Evolutionary conservation across 2,113 vertebrate species (phyloP), one percentile per base, ranked within the genome.

Genomic region (Coptodon rendalli): DNA sequence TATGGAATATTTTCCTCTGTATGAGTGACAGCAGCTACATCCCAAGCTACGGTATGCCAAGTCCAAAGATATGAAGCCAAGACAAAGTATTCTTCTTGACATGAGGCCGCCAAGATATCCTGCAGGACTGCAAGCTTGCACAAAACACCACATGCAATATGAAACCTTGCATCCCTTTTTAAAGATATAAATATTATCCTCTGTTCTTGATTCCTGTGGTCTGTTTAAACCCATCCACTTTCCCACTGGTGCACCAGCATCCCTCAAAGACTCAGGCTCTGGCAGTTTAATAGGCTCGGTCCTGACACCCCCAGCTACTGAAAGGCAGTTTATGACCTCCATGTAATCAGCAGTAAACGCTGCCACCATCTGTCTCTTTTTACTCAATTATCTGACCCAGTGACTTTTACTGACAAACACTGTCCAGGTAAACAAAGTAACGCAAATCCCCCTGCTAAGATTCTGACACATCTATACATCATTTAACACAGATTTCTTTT

Each of bases 341-440:
- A 93, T 96, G 95, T 96, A 96, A 96, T 96, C 96, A 96, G 95
- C 95, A 96, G 94, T 96, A 96, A 96, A 96, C 90, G 91, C 91
- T 90, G 90, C 93, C 92, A 90, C 95, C 95, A 96, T 96, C 96
- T 96, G 95, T 96, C 95, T 96, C 95, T 93, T 95, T 94, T 94
- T 93, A 95, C 92, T 94, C 95, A 96, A 96, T 96, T 96, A 96
- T 94, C 94, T 96, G 94, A 96, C 94, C 95, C 95, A 95, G 68
- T 95, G 95, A 91, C 93, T 95, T 96, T 95, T 95, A 94, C 93
- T 91, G 95, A 95, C 92, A 94, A 95, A 94, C 88, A 89, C 90
- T 87, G 87, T 80, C 86, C 93, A 94, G 91, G 94, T 95, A 94
- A 95, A 93, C 92, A 94, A 86, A 85, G 91, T 68, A 87, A 86